A percentile compares a stretch with the other conserved stretches of the same genome.
Conservation (phyloP, 2,888 invertebrate species). For the Trypoxylon attenuatum region DNA sequence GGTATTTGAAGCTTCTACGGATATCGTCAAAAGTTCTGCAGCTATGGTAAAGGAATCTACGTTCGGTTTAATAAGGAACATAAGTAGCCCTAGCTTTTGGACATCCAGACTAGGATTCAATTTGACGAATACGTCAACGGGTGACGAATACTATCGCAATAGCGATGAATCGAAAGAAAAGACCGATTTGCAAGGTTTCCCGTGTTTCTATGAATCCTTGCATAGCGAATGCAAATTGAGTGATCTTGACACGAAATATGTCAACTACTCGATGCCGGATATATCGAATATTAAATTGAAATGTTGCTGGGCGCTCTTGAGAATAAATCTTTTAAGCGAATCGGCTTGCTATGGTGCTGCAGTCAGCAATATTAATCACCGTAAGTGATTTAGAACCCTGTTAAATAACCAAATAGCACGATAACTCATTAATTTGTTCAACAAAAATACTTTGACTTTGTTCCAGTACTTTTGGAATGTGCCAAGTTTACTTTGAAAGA, state of each 20-base stretch:
- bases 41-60: conserved; percentile 72
- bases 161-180: conserved; percentile 31
- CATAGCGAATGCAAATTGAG: conserved; percentile 66
- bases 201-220: conserved; percentile 72
- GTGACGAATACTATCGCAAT: conserved; percentile 43
- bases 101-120: conserved; percentile 66
- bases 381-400: conserved; percentile 59
- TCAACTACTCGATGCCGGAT: conserved; percentile 69
- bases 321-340: conserved; percentile 72
- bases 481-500: conserved; percentile 75
- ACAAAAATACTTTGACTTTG: conserved; percentile 9
- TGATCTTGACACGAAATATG: conserved; percentile 68
- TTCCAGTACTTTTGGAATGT: conserved; percentile 75
- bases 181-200: conserved; percentile 65
- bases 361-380: conserved; percentile 67
- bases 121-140: conserved; percentile 45
- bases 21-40: conserved; percentile 75
- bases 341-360: conserved; percentile 67
- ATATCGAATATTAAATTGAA: conserved; percentile 66
- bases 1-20: conserved; percentile 71
- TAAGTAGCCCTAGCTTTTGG: conserved; percentile 72
- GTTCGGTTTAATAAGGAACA: conserved; percentile 70
- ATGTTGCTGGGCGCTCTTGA: conserved; percentile 69
- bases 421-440: conserved; percentile 9
- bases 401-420: neutral